These are phyloP conservation scores for Rhynchomys soricoides DNA, from an alignment of 2,113 vertebrate genomes.

Conservation along the genomic window DNA sequence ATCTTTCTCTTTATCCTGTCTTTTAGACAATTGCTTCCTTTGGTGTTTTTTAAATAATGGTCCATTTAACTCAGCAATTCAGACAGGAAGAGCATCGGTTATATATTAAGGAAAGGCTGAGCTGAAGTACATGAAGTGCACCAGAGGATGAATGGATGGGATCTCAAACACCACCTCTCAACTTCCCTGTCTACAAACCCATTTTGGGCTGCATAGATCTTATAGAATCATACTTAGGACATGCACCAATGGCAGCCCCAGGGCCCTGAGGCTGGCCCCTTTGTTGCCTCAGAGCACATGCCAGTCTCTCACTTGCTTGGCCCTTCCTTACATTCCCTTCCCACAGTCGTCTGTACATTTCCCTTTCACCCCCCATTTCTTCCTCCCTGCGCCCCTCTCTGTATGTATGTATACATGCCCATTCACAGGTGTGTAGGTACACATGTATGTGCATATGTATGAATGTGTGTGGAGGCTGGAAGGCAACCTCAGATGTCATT, in stretches of 20 bases:
- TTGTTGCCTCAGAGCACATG: not conserved
- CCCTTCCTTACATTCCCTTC: not conserved
- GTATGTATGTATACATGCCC: not conserved
- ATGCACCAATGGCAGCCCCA: not conserved
- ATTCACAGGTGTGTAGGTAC: not conserved
- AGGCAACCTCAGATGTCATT: not conserved
- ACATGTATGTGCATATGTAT: not conserved
- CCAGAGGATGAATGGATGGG: not conserved
- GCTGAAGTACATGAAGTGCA: not conserved
- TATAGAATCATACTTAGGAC: not conserved
- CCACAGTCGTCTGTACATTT: not conserved
- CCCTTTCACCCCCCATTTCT: not conserved
- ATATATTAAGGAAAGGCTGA: not conserved
- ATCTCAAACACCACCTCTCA: not conserved
- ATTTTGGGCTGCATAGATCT: not conserved
- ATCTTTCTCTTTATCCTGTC: not conserved
- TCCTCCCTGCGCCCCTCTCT: too few species aligned
- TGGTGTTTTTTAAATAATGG: not conserved
- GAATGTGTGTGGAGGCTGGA: not conserved
- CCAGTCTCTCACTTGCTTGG: not conserved
- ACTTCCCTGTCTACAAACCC: not conserved
- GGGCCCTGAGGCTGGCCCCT: not conserved
- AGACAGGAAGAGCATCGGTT: conserved; percentile 29
- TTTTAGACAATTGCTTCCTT: conserved; percentile 19
- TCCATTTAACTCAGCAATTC: not conserved